A percentile compares a stretch with the other conserved stretches of the same genome.
Conservation (phyloP, 2,888 invertebrate genomes). For the Lasioglossum oenotherae region DNA sequence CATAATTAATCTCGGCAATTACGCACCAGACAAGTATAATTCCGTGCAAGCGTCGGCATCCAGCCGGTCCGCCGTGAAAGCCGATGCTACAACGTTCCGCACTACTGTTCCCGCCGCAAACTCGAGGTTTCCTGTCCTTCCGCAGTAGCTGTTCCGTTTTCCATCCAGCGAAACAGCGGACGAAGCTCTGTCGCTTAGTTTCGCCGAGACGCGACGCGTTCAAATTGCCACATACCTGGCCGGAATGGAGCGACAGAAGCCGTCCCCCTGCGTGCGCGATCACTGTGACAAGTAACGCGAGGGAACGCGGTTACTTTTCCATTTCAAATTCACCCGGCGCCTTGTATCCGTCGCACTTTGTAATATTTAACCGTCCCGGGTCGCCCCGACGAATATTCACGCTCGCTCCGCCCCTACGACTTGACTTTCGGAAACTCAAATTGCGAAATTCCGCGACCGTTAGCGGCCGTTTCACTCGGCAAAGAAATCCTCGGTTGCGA, state of each 20-base stretch:
- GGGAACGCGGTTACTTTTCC: constrained; percentile 20
- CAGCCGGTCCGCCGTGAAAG: constrained; percentile 51
- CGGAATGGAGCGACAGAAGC: constrained; percentile 41
- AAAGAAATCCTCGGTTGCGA: not conserved
- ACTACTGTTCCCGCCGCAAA: constrained; percentile 61
- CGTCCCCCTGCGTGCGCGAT: constrained; percentile 9
- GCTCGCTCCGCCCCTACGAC: not conserved
- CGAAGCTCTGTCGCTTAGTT: constrained; percentile 22
- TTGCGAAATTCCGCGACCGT: not conserved
- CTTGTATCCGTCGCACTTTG: not conserved
- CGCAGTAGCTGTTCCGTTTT: constrained; percentile 28
- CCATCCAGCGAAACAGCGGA: constrained; percentile 41
- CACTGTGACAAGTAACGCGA: constrained; percentile 2
- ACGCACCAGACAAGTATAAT: constrained; percentile 77
- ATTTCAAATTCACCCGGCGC: not conserved
- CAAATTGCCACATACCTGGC: constrained; percentile 61
- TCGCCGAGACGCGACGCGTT: constrained; percentile 45
- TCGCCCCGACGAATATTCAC: not conserved
- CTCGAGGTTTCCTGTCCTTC: constrained; percentile 67
- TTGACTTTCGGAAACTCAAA: not conserved
- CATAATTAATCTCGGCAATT: constrained; percentile 82
- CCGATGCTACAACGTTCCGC: constrained; percentile 68
- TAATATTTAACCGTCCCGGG: not conserved
- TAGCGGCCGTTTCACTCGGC: not conserved
- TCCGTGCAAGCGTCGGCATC: constrained; percentile 65